Evolutionary conservation across 1,140 invertebrate species (phyloP).

Genomic region (Drosophila prosaltans): DNA sequence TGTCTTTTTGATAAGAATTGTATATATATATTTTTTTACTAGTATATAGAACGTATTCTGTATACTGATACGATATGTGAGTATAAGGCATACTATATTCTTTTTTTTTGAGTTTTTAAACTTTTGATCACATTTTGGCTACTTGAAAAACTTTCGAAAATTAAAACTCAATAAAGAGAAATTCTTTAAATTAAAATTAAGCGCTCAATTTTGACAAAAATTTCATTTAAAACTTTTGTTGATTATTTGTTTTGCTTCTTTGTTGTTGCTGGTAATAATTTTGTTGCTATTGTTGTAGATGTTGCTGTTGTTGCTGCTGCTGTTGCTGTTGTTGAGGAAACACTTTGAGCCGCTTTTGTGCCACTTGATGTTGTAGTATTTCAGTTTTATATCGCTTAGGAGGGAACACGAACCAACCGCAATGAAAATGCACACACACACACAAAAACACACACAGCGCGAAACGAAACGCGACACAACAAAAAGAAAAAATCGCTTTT

Average conservation of each 20-base stretch:
- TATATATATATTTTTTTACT: constrained; percentile 1
- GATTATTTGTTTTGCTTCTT: constrained; percentile 1
- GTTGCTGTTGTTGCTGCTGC: constrained; percentile 10
- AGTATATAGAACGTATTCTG: constrained; percentile 18
- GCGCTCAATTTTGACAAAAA: too few relatives aligned
- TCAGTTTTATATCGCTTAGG: constrained; percentile 43
- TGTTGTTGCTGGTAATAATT: constrained; percentile 13
- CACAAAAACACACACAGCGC: constrained; percentile 26
- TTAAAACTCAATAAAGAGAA: neutral
- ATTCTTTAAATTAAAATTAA: neutral
- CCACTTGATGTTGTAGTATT: constrained; percentile 17
- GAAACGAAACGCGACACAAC: constrained; percentile 13
- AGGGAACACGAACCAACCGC: constrained; percentile 36
- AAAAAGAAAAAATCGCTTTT: constrained; percentile 49
- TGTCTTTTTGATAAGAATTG: constrained; percentile 20
- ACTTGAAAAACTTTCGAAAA: neutral
- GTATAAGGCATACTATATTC: neutral
- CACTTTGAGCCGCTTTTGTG: constrained; percentile 29
- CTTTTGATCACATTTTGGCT: neutral
- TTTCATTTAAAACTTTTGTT: neutral
- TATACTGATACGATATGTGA: constrained; percentile 26
- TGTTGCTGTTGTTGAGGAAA: constrained; percentile 2
- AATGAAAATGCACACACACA: constrained; percentile 44
- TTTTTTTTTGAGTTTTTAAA: constrained; percentile 5
- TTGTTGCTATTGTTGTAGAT: constrained; percentile 29